These are phyloP conservation scores for Chaetorhynchus papuensis DNA, from an alignment of 2,113 vertebrate species.

Conservation along the genomic window DNA sequence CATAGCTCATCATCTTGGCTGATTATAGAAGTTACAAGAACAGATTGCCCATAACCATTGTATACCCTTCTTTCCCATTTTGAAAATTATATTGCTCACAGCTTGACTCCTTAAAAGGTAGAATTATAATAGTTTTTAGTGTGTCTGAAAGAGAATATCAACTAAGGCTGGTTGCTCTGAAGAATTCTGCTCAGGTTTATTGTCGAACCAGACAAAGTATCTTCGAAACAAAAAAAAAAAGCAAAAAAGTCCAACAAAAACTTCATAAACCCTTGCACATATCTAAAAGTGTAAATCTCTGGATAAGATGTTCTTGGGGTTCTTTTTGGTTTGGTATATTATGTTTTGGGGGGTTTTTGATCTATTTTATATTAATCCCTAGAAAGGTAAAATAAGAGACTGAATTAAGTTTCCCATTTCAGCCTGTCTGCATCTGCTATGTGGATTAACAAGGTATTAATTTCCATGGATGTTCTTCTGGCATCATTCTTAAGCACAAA, in stretches of 20 bases:
- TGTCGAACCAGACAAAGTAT: accelerated
- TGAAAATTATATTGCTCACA: constrained; percentile 58
- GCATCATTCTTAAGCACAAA: background rate
- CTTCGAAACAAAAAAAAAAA: background rate
- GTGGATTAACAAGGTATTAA: background rate
- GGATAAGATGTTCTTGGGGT: background rate
- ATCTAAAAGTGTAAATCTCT: background rate
- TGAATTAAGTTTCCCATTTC: background rate
- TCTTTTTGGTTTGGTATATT: background rate
- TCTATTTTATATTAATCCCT: background rate
- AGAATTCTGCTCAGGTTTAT: background rate
- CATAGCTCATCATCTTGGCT: constrained; percentile 39
- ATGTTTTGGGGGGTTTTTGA: background rate
- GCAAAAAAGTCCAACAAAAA: background rate
- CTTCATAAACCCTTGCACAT: background rate
- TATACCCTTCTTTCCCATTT: constrained; percentile 23
- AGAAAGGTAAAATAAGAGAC: background rate
- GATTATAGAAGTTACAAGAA: constrained; percentile 23
- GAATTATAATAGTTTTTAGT: constrained; percentile 19
- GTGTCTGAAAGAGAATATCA: constrained; percentile 18
- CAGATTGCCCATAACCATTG: constrained; percentile 54
- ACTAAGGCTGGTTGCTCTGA: background rate
- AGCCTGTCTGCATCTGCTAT: background rate
- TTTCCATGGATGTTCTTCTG: background rate
- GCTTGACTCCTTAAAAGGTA: constrained; percentile 46